Base-by-base conservation (phyloP, 2,113 vertebrate genomes). In the Carassius carassius region DNA sequence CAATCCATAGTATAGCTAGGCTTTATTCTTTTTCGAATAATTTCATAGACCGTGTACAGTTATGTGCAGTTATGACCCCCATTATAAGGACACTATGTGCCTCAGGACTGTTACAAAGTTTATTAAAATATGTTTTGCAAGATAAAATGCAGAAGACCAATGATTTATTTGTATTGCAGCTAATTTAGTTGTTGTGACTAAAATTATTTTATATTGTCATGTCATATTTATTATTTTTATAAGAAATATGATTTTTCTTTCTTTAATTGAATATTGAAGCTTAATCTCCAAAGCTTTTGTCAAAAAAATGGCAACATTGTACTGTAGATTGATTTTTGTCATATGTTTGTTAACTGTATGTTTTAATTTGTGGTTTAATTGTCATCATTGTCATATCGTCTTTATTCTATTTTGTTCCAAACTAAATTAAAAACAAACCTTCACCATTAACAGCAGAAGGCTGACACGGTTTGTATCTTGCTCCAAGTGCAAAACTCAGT, bases 11-110 rank as follows among this genome's bases (percentile, higher is more conserved):
- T n/a, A n/a, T 56, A 69, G 62, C 62, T 51, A 35, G 80, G 37
- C 80, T 82, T 82, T 16, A 82, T 82, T 82, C 19, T 82, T 82
- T 58, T 56, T 67, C 65, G 37, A 21, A 23, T 37, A 35, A 81
- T 81, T 81, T 72, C 21, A 58, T 58, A 72, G 49, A 54, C 17
- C 21, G 19, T 72, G 21, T 54, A 35, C 47, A 69, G 62, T 81
- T 54, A 69, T 35, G 63, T 21, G 3, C 17, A 51, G 44, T 72
- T 72, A 35, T 82, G 65, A 82, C 65, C 65, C 16, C 32, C 19
- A 35, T 32, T 37, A 23, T 82, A 14, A 82, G 81, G 81, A 73
- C 49, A 82, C 49, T 21, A 21, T 65, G 6, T 16, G 41, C 37
- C n/a, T 17, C 7, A 13, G 44, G 44, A 81, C 62, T 32, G 62